Evolutionary conservation across 2,888 invertebrate species (phyloP).

Genomic region (Stenoptilia bipunctidactyla): DNA sequence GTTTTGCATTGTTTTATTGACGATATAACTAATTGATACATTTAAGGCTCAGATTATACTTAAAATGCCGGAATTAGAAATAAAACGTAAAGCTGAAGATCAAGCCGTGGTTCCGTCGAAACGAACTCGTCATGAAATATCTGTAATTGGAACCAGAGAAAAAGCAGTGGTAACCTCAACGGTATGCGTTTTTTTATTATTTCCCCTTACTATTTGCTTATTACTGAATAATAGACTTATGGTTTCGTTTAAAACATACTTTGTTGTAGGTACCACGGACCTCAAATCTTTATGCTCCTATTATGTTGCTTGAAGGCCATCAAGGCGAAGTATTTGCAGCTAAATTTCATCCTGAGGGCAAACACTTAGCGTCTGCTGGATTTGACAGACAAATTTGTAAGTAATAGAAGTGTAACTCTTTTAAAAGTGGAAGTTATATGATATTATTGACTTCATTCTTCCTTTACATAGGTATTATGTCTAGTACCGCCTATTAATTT

Average conservation of each 20-base stretch:
- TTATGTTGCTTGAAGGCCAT: conserved; percentile 96
- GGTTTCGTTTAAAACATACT: no score
- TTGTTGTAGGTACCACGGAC: conserved; percentile 81
- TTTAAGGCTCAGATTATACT: no score
- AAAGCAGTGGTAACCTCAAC: conserved; percentile 79
- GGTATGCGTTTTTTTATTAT: conserved; percentile 57
- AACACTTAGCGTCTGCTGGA: conserved; percentile 93
- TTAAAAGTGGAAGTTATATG: no score
- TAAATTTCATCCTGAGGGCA: conserved; percentile 97
- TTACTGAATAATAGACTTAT: not conserved
- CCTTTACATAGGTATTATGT: no score
- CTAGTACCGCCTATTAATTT: no score
- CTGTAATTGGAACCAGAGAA: conserved; percentile 78
- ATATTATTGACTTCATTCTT: no score
- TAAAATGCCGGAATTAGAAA: conserved; percentile 61
- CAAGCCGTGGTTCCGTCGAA: conserved; percentile 74
- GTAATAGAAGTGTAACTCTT: no score
- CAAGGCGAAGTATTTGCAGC: conserved; percentile 95
- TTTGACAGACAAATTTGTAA: conserved; percentile 96
- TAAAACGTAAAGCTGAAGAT: conserved; percentile 76
- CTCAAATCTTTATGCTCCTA: conserved; percentile 90
- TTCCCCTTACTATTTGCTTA: conserved; percentile 1
- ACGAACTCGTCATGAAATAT: conserved; percentile 78
- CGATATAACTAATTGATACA: no score
- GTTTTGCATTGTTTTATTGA: no score